A percentile compares a stretch with the other conserved stretches of the same genome.
Evolutionary conservation across 2,113 vertebrate species (phyloP).

Genomic region (Microcebus jonahi): DNA sequence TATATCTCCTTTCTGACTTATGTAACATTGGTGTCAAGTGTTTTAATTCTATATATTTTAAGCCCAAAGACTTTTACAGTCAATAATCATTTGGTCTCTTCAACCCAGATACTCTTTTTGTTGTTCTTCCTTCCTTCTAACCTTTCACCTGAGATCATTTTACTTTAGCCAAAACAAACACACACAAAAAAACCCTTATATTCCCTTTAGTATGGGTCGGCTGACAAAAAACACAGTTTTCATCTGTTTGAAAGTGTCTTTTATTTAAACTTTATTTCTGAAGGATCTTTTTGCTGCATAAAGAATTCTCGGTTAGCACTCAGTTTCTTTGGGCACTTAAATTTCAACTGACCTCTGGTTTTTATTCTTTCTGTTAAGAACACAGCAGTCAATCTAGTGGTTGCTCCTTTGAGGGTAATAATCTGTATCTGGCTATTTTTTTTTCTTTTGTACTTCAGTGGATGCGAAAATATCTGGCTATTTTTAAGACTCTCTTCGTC

Average conservation of each 20-base stretch:
- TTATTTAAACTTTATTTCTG: not conserved
- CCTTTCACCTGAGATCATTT: not conserved
- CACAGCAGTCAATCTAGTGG: not conserved
- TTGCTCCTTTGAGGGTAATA: not conserved
- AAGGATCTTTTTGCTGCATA: not conserved
- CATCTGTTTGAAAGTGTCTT: not conserved
- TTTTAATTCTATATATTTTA: not conserved
- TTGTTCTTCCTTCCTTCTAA: not conserved
- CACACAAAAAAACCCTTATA: not conserved
- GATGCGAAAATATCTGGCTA: not conserved
- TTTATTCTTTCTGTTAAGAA: not conserved
- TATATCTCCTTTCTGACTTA: not conserved
- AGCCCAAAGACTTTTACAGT: not conserved
- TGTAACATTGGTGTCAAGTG: not conserved
- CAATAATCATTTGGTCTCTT: not conserved
- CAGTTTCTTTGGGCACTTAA: not conserved
- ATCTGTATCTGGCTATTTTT: not conserved
- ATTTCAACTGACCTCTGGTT: not conserved
- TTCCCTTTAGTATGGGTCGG: not conserved
- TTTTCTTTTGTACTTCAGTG: no score
- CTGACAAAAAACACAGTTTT: not conserved
- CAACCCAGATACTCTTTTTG: not conserved
- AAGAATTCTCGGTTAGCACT: not conserved
- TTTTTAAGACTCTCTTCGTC: not conserved
- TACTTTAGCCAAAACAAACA: constrained; percentile 16